Evolutionary conservation across 1,140 invertebrate species (phyloP).

Genomic region (Palaemon carinicauda): DNA sequence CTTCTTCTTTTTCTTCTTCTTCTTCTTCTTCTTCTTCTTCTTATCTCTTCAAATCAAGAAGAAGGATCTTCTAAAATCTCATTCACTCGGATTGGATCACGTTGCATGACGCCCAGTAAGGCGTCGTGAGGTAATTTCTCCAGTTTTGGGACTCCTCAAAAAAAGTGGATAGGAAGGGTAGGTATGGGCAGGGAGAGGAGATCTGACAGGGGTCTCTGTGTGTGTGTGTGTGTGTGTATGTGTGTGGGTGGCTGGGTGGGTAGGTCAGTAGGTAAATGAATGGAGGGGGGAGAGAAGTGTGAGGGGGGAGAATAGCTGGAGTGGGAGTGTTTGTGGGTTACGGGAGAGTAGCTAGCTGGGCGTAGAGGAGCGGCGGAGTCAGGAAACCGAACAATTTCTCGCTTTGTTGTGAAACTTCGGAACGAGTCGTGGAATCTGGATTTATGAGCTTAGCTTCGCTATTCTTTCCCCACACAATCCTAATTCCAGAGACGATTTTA

Average conservation of each 20-base stretch:
- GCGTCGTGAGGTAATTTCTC: not conserved
- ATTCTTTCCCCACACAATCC: not conserved
- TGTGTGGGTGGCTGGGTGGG: no score
- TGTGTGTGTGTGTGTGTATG: no score
- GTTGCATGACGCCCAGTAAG: not conserved
- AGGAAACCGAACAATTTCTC: no score
- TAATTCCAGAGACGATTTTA: not conserved
- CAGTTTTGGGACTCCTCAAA: not conserved
- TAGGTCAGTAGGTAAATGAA: not conserved
- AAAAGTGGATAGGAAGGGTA: not conserved
- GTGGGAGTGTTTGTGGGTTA: no score
- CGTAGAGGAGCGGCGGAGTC: no score
- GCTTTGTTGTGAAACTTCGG: no score
- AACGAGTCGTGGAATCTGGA: not conserved
- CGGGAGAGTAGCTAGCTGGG: no score
- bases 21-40: not conserved
- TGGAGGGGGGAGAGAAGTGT: not conserved
- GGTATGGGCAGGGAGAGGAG: not conserved
- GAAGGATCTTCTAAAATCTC: no score
- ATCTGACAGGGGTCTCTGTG: not conserved
- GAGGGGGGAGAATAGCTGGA: no score
- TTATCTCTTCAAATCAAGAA: not conserved
- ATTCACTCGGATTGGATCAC: not conserved
- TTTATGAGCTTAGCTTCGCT: not conserved
- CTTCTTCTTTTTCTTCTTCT: not conserved